Evolutionary conservation across 1,140 invertebrate genomes (phyloP), one percentile per base, ranked within the genome.

Genomic region (Chionoecetes opilio): DNA sequence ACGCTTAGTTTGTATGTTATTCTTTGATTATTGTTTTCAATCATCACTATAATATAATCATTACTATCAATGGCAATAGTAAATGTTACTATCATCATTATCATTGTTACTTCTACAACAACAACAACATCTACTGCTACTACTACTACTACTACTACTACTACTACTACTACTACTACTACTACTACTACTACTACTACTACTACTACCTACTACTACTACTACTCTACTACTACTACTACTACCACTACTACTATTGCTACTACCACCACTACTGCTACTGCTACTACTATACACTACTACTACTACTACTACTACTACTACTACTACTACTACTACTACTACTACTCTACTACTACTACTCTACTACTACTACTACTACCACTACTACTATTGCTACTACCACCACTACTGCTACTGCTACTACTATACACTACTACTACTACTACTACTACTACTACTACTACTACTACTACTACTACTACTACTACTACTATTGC

Each of bases 251-350:
- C 41, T 14, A 46, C 14, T 46, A 46, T 14, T 46, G 14, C 41
- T 46, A 46, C 41, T 14, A 46, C 41, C 41, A 46, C 41, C n/a
- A 5, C 5, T 14, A 5, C 8, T 53, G 46, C 21, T 53, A 53
- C 53, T 75, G 21, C 21, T 75, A 75, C 46, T 53, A 14, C 21
- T 21, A 75, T 26, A 9, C n/a, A 75, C 63, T 75, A n/a, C 63
- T n/a, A 75, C 63, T n/a, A 75, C 63, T n/a, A 75, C 63, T n/a
- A 75, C 63, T n/a, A 75, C 63, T 75, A 75, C 63, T 75, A 75
- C 63, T 75, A 75, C 63, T 75, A 75, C 63, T 75, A 75, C 63
- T 75, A n/a, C 21, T 75, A n/a, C 63, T 75, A 75, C 63, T 21
- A 75, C 63, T 21, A 75, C 53, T 26, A 75, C 53, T 63, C n/a